Percentiles rank a stretch among this genome's conserved stretches.
These are phyloP conservation scores for Yponomeuta cagnagella DNA, from an alignment of 2,888 invertebrate genomes.

Conservation along the genomic window DNA sequence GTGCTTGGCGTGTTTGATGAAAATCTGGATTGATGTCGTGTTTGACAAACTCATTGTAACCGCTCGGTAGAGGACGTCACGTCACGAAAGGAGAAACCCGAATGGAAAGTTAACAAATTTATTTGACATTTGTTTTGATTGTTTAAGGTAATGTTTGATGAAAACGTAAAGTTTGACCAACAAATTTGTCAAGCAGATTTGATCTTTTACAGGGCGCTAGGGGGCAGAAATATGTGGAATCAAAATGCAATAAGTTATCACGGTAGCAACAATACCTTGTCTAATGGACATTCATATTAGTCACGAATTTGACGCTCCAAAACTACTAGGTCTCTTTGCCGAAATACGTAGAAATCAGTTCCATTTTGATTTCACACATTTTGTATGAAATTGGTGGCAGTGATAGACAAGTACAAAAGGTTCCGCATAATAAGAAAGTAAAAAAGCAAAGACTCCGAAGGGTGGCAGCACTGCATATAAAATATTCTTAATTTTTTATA, in stretches of 20 bases:
- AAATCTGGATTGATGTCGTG: no score
- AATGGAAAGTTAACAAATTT: no score
- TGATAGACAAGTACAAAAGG: neutral
- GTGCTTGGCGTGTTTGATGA: no score
- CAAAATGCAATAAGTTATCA: neutral
- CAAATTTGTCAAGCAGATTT: no score
- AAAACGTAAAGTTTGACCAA: no score
- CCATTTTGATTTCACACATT: neutral
- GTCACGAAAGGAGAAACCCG: no score
- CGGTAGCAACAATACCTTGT: constrained; percentile 27
- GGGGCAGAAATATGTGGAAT: neutral
- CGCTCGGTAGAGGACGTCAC: no score
- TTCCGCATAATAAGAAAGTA: neutral
- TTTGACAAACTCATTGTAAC: no score
- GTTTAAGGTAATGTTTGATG: no score
- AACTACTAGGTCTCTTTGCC: constrained; percentile 47
- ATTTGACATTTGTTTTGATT: no score
- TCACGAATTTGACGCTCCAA: constrained; percentile 67
- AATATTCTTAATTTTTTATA: neutral
- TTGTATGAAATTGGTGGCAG: neutral
- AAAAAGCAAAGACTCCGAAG: neutral
- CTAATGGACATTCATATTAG: constrained; percentile 65
- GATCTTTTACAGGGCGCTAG: constrained; percentile 25
- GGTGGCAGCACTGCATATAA: neutral
- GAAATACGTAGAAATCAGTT: neutral